Percentiles rank a stretch among this genome's conserved stretches.
These are phyloP conservation scores for Psilanteris sp. DNA, from an alignment of 1,140 invertebrate genomes.

Conservation along the genomic window DNA sequence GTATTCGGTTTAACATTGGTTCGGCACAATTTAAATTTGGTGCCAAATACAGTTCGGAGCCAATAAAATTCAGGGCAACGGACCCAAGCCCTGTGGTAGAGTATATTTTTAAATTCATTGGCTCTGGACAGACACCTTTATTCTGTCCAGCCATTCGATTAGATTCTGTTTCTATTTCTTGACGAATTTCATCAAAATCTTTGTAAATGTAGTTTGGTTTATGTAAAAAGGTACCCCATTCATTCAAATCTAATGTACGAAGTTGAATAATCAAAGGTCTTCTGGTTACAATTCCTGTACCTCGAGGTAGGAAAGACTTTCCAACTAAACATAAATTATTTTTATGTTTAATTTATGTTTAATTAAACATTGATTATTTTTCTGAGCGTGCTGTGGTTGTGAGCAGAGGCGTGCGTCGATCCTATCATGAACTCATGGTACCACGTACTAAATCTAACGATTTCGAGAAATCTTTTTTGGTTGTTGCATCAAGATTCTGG, in stretches of 20 bases:
- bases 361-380: conserved; percentile 99
- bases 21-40: no score
- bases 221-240: conserved; percentile 98
- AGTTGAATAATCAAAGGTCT: conserved; percentile 96
- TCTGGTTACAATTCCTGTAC: conserved; percentile 97
- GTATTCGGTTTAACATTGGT: no score
- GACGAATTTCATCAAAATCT: conserved; percentile 94
- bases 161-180: conserved; percentile 97
- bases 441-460: no score
- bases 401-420: no score
- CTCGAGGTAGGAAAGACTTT: conserved; percentile 96
- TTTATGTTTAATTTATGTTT: no score
- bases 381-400: no score
- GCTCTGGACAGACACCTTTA: conserved; percentile 97
- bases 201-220: conserved; percentile 93
- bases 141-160: conserved; percentile 95
- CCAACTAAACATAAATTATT: conserved; percentile 99
- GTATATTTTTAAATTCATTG: conserved; percentile 98
- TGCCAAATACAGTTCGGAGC: no score
- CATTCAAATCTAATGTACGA: conserved; percentile 91
- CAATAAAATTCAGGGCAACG: no score
- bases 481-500: no score
- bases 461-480: no score
- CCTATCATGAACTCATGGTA: no score
- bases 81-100: conserved; percentile 94